These are phyloP conservation scores for Saxicola maurus DNA, from an alignment of 2,797 vertebrate genomes.

Conservation along the genomic window DNA sequence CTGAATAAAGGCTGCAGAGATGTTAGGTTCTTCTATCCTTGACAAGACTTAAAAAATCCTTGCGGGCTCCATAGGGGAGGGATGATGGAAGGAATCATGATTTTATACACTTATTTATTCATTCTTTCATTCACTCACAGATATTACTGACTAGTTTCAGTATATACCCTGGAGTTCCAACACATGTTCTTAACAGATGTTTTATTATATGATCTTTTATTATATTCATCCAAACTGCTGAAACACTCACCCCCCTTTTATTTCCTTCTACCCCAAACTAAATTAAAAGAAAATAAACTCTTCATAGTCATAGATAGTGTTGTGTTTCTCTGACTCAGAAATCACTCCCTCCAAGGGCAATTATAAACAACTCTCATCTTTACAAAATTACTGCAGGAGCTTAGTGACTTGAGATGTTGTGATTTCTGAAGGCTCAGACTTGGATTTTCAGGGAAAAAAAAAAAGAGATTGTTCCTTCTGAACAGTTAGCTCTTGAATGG, in stretches of 20 bases:
- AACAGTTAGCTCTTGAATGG: not conserved
- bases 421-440: not conserved
- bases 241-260: slow-evolving; percentile 33
- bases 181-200: slow-evolving; percentile 74
- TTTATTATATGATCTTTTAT: slow-evolving; percentile 67
- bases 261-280: slow-evolving; percentile 43
- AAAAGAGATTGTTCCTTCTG: not conserved
- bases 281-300: slow-evolving; percentile 56
- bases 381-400: not conserved
- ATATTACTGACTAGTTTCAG: slow-evolving; percentile 59
- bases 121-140: slow-evolving; percentile 60
- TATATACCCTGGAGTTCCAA: slow-evolving; percentile 63
- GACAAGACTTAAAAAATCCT: not conserved
- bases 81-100: not conserved
- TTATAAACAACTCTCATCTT: slow-evolving; percentile 31
- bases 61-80: not conserved
- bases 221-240: slow-evolving; percentile 63
- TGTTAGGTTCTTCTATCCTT: not conserved
- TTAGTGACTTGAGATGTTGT: not conserved
- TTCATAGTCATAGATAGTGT: slow-evolving; percentile 2
- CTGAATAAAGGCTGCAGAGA: not conserved
- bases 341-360: slow-evolving; percentile 8
- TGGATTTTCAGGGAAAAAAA: not conserved
- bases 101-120: slow-evolving; percentile 55
- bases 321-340: slow-evolving; percentile 22